Conservation (phyloP, 2,888 invertebrate species). For the Tetanocera ferruginea region DNA sequence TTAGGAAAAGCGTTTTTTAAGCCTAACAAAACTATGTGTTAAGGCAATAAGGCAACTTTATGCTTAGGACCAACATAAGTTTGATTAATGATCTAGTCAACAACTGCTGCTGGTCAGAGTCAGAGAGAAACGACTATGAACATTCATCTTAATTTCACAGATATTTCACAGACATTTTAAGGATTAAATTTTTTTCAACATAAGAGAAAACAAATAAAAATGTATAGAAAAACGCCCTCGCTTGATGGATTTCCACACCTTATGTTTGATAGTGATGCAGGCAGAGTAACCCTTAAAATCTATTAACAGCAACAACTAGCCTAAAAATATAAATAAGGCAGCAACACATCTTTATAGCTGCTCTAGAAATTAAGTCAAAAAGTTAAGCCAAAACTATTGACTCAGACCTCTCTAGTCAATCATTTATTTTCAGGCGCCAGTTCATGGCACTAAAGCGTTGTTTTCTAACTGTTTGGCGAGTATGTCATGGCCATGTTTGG, state of each 20-base stretch:
- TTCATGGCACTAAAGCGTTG: neutral
- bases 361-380: neutral
- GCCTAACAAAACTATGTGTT: neutral
- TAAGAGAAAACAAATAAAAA: conserved; percentile 33
- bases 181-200: neutral
- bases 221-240: conserved; percentile 40
- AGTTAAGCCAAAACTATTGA: too few species aligned
- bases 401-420: too few species aligned
- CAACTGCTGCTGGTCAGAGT: neutral
- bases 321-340: too few species aligned
- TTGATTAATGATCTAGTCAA: conserved; percentile 9
- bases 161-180: neutral
- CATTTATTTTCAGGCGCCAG: neutral
- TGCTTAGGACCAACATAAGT: neutral
- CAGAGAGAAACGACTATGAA: neutral
- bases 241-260: conserved; percentile 41
- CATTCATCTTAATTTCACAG: neutral
- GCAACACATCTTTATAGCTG: too few species aligned
- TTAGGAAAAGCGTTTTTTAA: too few species aligned
- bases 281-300: conserved; percentile 17
- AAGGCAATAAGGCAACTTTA: neutral
- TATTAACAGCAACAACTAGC: too few species aligned
- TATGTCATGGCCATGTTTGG: conserved; percentile 9
- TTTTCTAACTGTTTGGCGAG: neutral
- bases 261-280: conserved; percentile 48